Evolutionary conservation across 1,140 invertebrate species (phyloP).

Genomic region (Propsilocerus akamusi): DNA sequence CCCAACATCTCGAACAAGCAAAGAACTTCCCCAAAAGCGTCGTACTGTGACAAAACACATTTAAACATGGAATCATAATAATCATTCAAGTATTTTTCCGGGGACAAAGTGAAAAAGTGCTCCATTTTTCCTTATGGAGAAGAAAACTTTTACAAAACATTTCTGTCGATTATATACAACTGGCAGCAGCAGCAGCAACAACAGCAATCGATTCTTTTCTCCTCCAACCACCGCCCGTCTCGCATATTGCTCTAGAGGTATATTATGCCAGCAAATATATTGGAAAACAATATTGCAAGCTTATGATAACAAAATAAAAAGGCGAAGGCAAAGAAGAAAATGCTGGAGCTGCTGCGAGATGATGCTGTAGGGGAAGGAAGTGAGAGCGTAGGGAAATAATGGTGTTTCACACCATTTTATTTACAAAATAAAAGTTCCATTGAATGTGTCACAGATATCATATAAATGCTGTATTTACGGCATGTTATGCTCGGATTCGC

Average conservation of each 20-base stretch:
- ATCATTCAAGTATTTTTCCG: no score
- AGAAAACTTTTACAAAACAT: no score
- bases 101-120: no score
- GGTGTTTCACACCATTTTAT: slow-evolving; percentile 2
- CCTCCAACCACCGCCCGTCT: neutral
- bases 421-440: slow-evolving; percentile 4
- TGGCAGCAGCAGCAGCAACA: neutral
- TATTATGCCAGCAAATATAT: neutral
- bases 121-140: no score
- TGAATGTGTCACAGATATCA: slow-evolving; percentile 1
- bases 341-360: neutral
- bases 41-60: no score
- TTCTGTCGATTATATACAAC: no score
- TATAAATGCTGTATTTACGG: neutral
- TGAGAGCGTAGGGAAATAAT: neutral
- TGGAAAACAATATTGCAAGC: slow-evolving; percentile 3
- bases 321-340: neutral
- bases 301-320: slow-evolving; percentile 2
- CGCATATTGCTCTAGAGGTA: no score
- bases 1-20: no score
- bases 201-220: neutral
- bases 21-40: no score
- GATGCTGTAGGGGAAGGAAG: neutral
- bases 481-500: no score
- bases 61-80: no score